Percentiles rank a stretch among this genome's conserved stretches.
phyloP scores from a whole-genome alignment of 2,113 vertebrate genomes.

The Sula dactylatra region DNA sequence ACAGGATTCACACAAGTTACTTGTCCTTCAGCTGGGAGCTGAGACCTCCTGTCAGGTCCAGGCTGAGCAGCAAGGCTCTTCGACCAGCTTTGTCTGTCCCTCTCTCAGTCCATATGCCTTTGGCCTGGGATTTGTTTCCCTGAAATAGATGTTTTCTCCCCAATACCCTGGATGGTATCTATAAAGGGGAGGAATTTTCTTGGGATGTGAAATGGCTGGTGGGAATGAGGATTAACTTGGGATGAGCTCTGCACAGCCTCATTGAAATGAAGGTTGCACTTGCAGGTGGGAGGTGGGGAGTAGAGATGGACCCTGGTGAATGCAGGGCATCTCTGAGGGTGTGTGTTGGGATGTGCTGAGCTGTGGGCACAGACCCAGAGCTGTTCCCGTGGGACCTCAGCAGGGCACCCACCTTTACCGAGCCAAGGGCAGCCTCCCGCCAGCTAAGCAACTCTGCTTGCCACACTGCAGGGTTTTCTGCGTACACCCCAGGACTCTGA shows the following conservation, averaged over 20 bases:
- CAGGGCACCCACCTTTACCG: neutral
- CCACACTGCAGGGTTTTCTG: neutral
- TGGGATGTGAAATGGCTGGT: neutral
- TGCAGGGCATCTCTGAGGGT: neutral
- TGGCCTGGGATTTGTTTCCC: neutral
- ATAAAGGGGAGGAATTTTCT: neutral
- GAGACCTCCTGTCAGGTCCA: neutral
- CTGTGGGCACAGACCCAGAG: neutral
- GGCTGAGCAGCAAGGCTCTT: neutral
- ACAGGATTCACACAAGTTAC: neutral
- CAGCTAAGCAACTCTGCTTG: neutral
- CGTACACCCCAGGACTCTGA: neutral
- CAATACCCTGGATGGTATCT: fast-evolving
- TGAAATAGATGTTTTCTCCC: neutral
- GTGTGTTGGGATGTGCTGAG: neutral
- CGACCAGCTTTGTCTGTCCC: neutral
- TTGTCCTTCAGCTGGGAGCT: neutral
- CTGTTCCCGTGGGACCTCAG: neutral
- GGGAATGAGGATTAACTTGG: neutral
- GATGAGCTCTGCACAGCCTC: neutral
- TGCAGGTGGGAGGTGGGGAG: neutral
- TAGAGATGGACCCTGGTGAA: neutral
- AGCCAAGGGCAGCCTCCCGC: neutral
- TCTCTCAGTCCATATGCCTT: neutral
- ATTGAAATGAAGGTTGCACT: neutral